Conservation (phyloP, 2,797 vertebrate genomes). For the Trachurus trachurus region DNA sequence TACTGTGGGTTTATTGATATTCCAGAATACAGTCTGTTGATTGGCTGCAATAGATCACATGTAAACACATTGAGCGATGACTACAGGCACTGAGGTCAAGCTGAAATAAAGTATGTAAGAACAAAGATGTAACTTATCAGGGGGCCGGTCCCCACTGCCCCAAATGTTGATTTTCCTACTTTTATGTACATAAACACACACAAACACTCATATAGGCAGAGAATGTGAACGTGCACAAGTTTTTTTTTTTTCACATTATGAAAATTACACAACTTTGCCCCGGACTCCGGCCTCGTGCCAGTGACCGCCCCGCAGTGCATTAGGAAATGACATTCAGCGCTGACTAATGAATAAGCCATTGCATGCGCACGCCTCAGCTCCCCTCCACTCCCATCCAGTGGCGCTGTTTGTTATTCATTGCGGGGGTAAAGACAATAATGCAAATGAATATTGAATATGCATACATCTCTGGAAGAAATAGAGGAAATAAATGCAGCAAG, state of each 20-base stretch:
- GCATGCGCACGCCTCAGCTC: conserved; percentile 38
- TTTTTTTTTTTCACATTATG: conserved; percentile 3
- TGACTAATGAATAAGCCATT: conserved; percentile 44
- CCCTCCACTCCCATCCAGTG: conserved; percentile 28
- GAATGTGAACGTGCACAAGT: not conserved
- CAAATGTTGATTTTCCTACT: too few species aligned
- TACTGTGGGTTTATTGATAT: too few species aligned
- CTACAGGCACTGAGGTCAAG: too few species aligned
- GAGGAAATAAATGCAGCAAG: conserved; percentile 71
- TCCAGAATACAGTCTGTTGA: too few species aligned
- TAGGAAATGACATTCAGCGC: conserved; percentile 14
- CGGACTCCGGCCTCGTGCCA: not conserved
- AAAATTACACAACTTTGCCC: conserved; percentile 12
- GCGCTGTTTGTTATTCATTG: conserved; percentile 74
- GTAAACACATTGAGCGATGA: too few species aligned
- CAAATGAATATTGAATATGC: conserved; percentile 79
- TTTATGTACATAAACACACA: not conserved
- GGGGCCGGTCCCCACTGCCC: too few species aligned
- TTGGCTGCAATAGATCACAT: too few species aligned
- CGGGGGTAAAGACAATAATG: conserved; percentile 73
- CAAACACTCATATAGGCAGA: not conserved
- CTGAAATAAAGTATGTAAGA: too few species aligned
- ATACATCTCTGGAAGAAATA: conserved; percentile 69
- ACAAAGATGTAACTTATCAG: too few species aligned
- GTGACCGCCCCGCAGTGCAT: conserved; percentile 5